Percentiles rank a stretch among this genome's conserved stretches.
Conservation (phyloP, 2,888 invertebrate genomes). For the Noctua janthina region DNA sequence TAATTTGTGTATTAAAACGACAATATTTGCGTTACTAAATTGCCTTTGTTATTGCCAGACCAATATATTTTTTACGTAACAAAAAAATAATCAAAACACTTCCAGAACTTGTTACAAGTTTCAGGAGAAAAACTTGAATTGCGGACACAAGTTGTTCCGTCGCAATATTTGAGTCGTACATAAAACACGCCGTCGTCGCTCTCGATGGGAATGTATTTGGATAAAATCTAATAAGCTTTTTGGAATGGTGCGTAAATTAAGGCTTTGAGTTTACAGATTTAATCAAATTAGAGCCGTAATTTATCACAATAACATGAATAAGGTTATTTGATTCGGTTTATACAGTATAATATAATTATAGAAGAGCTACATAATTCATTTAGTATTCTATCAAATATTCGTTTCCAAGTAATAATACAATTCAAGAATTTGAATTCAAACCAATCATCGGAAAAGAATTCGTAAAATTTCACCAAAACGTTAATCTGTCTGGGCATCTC, state of each 20-base stretch:
- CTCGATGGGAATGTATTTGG: slow-evolving; percentile 49
- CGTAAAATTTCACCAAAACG: slow-evolving; percentile 33
- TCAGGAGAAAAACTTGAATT: slow-evolving; percentile 77
- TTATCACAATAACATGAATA: slow-evolving; percentile 35
- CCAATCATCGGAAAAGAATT: slow-evolving; percentile 40
- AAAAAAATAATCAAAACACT: slow-evolving; percentile 73
- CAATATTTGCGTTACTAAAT: slow-evolving; percentile 52
- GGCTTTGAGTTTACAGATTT: slow-evolving; percentile 29
- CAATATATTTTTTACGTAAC: slow-evolving; percentile 62
- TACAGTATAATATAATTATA: slow-evolving; percentile 19
- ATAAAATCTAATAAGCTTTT: slow-evolving; percentile 51
- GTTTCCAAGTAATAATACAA: slow-evolving; percentile 8
- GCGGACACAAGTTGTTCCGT: slow-evolving; percentile 75
- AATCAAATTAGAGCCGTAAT: slow-evolving; percentile 32
- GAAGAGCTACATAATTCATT: slow-evolving; percentile 11
- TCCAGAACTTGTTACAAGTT: slow-evolving; percentile 75
- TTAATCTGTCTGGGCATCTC: slow-evolving; percentile 42
- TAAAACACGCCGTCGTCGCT: slow-evolving; percentile 64
- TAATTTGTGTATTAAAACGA: slow-evolving; percentile 52
- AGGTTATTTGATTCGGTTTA: slow-evolving; percentile 22
- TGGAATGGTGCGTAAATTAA: slow-evolving; percentile 42
- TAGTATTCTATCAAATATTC: slow-evolving; percentile 8
- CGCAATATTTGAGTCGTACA: slow-evolving; percentile 71
- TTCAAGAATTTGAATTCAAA: slow-evolving; percentile 35
- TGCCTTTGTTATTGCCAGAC: slow-evolving; percentile 62